These are phyloP conservation scores for Amazona ochrocephala DNA, from an alignment of 2,797 vertebrate genomes.

Conservation along the genomic window DNA sequence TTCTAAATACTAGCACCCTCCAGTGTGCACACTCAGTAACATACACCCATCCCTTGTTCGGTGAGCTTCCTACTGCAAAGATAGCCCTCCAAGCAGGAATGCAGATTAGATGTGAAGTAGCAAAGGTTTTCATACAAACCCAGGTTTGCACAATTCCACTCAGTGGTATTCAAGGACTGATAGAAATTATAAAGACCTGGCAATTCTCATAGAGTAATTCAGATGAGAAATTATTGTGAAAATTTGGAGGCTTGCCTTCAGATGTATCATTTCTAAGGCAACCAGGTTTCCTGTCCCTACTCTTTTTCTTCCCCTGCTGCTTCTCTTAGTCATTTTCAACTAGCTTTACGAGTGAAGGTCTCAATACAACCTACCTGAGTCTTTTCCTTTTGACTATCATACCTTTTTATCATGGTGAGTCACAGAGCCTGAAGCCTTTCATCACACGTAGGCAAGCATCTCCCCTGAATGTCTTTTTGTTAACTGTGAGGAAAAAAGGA, in stretches of 20 bases:
- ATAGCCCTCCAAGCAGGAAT: not conserved
- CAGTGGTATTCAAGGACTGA: not conserved
- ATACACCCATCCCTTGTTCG: not conserved
- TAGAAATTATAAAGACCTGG: not conserved
- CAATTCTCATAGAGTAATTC: not conserved
- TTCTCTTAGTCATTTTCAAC: not conserved
- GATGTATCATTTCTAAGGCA: not conserved
- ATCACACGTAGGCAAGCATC: rapidly evolving
- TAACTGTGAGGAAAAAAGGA: not conserved
- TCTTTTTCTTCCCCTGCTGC: not conserved
- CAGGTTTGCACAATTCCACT: rapidly evolving
- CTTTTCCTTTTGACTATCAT: not conserved
- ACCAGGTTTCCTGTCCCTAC: not conserved
- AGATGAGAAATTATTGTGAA: not conserved
- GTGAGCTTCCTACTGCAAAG: not conserved
- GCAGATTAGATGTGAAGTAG: rapidly evolving
- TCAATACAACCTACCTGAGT: not conserved
- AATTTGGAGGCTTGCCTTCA: not conserved
- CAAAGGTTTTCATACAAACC: not conserved
- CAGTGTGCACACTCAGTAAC: constrained; percentile 39
- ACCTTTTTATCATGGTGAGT: not conserved
- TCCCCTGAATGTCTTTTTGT: not conserved
- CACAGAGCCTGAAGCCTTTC: not conserved
- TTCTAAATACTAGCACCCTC: constrained; percentile 63
- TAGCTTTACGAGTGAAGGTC: not conserved